Percentiles rank a stretch among this genome's conserved stretches.
Conservation (phyloP, 1,140 invertebrate species). For the Zaprionus inermis region DNA sequence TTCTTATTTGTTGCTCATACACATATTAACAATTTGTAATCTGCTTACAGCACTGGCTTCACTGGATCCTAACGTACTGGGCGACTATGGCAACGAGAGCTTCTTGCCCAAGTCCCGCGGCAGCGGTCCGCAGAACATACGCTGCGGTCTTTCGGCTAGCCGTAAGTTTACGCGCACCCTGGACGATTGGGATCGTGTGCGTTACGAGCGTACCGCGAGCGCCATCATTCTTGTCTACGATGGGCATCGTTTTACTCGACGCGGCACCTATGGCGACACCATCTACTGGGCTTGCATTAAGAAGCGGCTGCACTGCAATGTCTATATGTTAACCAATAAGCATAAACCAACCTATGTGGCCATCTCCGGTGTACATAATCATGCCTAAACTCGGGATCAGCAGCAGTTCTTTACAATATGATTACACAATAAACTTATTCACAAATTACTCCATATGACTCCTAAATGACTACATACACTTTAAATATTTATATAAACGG, state of each 20-base stretch:
- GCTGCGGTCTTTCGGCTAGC: constrained; percentile 22
- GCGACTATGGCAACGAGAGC: constrained; percentile 66
- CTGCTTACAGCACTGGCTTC: constrained; percentile 42
- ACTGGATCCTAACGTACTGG: constrained; percentile 47
- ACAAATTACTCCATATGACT: constrained; percentile 24
- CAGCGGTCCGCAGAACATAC: constrained; percentile 15
- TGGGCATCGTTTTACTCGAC: constrained; percentile 40
- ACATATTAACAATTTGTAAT: constrained; percentile 3
- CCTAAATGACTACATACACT: constrained; percentile 10
- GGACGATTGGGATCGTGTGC: constrained; percentile 70
- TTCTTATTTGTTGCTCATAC: not conserved
- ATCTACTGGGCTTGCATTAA: constrained; percentile 56
- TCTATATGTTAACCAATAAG: constrained; percentile 58
- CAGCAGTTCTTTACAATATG: not conserved
- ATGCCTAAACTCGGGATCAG: constrained; percentile 28
- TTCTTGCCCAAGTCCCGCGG: constrained; percentile 48
- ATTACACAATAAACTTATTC: constrained; percentile 31
- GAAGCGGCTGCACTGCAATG: constrained; percentile 33
- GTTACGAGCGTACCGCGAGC: constrained; percentile 39
- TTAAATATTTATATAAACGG: constrained; percentile 2
- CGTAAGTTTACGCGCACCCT: constrained; percentile 47
- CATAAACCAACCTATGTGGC: constrained; percentile 65
- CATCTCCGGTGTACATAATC: constrained; percentile 68
- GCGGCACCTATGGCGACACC: constrained; percentile 34
- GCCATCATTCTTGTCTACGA: constrained; percentile 55